phyloP scores from a whole-genome alignment of 2,888 invertebrate genomes.

The Zootermopsis nevadensis region DNA sequence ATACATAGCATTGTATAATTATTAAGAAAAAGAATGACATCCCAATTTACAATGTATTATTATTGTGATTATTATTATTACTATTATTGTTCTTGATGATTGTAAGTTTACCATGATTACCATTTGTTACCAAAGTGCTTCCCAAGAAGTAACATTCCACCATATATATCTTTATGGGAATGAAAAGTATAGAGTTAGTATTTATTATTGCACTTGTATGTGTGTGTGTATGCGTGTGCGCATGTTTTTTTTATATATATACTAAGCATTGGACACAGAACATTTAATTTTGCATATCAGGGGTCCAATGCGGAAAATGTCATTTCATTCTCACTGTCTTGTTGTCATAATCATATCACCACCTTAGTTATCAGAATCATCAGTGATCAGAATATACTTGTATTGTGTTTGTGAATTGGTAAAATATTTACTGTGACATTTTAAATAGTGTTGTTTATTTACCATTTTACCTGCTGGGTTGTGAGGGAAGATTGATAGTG shows the following conservation, averaged over 20 bases:
- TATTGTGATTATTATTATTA: slow-evolving; percentile 22
- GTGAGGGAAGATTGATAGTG: too few species aligned
- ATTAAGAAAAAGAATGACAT: slow-evolving; percentile 4
- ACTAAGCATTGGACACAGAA: not conserved
- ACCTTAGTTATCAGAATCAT: slow-evolving; percentile 19
- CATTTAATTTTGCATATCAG: slow-evolving; percentile 2
- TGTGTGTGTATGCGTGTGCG: not conserved
- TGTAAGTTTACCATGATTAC: not conserved
- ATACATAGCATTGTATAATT: slow-evolving; percentile 7
- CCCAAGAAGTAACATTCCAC: slow-evolving; percentile 39
- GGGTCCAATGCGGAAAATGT: not conserved
- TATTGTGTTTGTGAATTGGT: slow-evolving; percentile 41
- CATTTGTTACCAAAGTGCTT: slow-evolving; percentile 36
- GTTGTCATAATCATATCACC: slow-evolving; percentile 1
- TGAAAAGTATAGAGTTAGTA: slow-evolving; percentile 11
- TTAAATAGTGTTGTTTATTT: slow-evolving; percentile 10
- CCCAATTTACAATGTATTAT: slow-evolving; percentile 5
- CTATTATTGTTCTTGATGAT: slow-evolving; percentile 14
- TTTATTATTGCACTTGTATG: slow-evolving; percentile 10
- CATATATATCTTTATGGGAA: slow-evolving; percentile 22
- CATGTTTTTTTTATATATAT: not conserved
- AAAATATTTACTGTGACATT: slow-evolving; percentile 46
- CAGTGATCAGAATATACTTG: slow-evolving; percentile 29
- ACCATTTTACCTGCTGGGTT: too few species aligned
- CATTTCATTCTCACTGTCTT: slow-evolving; percentile 11